A percentile compares a stretch with the other conserved stretches of the same genome.
Conservation (phyloP, 1,140 invertebrate genomes). For the Drosophila leontia region DNA sequence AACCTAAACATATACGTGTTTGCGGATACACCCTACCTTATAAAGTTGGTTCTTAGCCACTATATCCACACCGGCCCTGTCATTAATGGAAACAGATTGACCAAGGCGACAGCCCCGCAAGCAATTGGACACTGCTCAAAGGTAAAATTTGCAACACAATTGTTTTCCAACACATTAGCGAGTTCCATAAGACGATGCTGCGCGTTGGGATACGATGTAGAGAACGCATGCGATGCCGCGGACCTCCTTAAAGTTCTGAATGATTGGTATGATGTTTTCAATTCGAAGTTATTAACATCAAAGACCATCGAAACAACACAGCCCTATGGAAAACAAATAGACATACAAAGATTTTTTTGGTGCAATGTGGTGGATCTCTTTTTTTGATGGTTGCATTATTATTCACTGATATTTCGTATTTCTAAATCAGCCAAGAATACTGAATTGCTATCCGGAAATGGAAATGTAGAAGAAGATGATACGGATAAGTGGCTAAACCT, state of each 20-base stretch:
- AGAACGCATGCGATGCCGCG: too few species aligned
- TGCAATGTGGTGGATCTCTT: neutral
- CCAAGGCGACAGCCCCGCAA: neutral
- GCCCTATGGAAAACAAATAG: neutral
- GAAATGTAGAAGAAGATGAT: neutral
- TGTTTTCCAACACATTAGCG: too few species aligned
- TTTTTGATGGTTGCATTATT: neutral
- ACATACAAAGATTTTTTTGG: neutral
- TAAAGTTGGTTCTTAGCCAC: neutral
- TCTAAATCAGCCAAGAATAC: neutral
- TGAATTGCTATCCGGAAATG: neutral
- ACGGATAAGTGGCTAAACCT: neutral
- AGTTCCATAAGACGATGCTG: too few species aligned
- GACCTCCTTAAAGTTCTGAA: too few species aligned
- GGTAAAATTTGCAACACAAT: too few species aligned
- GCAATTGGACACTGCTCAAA: neutral
- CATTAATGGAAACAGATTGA: neutral
- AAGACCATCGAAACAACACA: neutral
- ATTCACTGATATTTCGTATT: neutral
- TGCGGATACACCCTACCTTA: neutral
- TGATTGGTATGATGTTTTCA: neutral
- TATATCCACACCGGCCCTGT: neutral
- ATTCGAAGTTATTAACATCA: neutral
- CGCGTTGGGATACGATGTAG: too few species aligned
- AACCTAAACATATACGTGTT: neutral